phyloP scores from a whole-genome alignment of 2,797 vertebrate genomes.

The Anniella stebbinsi region DNA sequence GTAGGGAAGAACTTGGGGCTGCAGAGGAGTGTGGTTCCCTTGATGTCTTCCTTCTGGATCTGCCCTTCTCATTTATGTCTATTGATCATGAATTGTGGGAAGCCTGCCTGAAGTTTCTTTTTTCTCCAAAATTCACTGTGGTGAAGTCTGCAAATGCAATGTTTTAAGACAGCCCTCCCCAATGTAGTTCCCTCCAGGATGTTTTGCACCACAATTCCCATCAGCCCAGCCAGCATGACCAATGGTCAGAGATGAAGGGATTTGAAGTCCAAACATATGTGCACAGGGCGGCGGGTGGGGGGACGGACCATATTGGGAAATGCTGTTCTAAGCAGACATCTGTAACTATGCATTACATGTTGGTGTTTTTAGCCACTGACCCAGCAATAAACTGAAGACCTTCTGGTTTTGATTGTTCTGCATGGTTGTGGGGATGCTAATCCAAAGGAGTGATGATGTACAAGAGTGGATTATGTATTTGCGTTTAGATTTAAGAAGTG shows the following conservation, averaged over 20 bases:
- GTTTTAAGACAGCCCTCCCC: not conserved
- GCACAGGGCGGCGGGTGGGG: too few relatives aligned
- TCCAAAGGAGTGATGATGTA: conserved; percentile 26
- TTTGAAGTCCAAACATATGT: too few relatives aligned
- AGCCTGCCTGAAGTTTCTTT: not conserved
- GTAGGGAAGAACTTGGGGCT: not conserved
- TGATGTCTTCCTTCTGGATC: not conserved
- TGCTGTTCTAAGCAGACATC: not conserved
- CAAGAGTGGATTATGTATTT: conserved; percentile 28
- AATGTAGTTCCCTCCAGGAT: too few relatives aligned
- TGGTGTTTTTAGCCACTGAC: conserved; percentile 24
- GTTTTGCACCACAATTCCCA: too few relatives aligned
- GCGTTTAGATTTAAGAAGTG: conserved; percentile 27
- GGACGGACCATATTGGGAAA: too few relatives aligned
- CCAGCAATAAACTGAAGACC: conserved; percentile 10
- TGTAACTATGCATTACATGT: not conserved
- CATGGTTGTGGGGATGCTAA: conserved; percentile 19
- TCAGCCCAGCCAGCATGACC: too few relatives aligned
- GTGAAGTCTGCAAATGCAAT: not conserved
- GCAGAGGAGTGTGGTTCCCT: not conserved
- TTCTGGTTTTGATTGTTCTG: conserved; percentile 38
- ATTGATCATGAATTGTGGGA: not conserved
- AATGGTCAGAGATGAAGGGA: too few relatives aligned
- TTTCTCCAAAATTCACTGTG: not conserved
- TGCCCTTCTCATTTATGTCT: not conserved